A percentile compares a stretch with the other conserved stretches of the same genome.
Evolutionary conservation across 2,888 invertebrate genomes (phyloP).

Genomic region (Chalcis sispes): DNA sequence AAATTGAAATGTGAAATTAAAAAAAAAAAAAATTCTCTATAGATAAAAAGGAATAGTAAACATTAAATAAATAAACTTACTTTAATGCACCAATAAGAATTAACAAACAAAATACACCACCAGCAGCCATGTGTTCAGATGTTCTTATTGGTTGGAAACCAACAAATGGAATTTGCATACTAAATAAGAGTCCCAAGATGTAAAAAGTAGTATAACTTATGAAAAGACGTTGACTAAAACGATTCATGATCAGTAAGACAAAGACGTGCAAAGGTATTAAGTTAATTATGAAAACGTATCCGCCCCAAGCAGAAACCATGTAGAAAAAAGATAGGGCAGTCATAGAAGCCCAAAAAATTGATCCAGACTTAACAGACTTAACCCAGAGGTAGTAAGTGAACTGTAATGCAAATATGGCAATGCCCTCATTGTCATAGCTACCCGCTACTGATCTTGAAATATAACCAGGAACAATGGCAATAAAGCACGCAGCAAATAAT

Average conservation of each 20-base stretch:
- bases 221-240: constrained; percentile 93
- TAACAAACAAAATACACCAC: constrained; percentile 95
- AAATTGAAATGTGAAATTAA: neutral
- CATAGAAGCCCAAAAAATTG: constrained; percentile 96
- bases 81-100: constrained; percentile 92
- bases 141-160: constrained; percentile 99
- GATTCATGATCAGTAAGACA: constrained; percentile 94
- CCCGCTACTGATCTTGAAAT: constrained; percentile 99
- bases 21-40: neutral
- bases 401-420: constrained; percentile 99
- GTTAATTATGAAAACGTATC: constrained; percentile 99
- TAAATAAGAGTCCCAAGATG: constrained; percentile 94
- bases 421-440: constrained; percentile 99
- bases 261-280: constrained; percentile 99
- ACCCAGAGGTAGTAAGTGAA: constrained; percentile 99
- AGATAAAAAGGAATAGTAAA: constrained; percentile 8
- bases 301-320: constrained; percentile 99
- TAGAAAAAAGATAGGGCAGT: constrained; percentile 98
- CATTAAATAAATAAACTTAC: constrained; percentile 60
- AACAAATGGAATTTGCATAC: constrained; percentile 98
- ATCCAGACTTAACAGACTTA: constrained; percentile 97
- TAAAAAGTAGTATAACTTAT: constrained; percentile 98
- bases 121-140: constrained; percentile 99
- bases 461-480: constrained; percentile 99
- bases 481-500: constrained; percentile 98